These are phyloP conservation scores for Pelagia noctiluca DNA, from an alignment of 30 jellyfish, hydroid and myxozoan genomes.

Conservation along the genomic window DNA sequence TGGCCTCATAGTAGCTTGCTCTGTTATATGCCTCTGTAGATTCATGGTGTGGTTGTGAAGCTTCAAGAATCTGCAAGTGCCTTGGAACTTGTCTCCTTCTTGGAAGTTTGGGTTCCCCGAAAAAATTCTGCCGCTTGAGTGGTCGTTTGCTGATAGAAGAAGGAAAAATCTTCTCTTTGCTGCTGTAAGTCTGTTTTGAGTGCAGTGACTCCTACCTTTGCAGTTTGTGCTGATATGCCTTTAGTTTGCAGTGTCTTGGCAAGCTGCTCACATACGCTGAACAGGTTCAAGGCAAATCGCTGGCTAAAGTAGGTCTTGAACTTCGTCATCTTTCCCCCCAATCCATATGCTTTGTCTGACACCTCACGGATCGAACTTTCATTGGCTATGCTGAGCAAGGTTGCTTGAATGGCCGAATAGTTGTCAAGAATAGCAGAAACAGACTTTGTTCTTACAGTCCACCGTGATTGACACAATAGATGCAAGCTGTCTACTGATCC, in stretches of 20 bases:
- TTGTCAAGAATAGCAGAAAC: slow-evolving; percentile 10
- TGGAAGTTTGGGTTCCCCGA: slow-evolving; percentile 36
- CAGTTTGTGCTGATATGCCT: slow-evolving; percentile 17
- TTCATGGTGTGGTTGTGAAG: slow-evolving; percentile 13
- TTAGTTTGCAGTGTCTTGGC: slow-evolving; percentile 22
- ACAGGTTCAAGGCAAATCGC: slow-evolving; percentile 1
- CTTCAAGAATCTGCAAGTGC: slow-evolving; percentile 24
- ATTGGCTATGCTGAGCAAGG: slow-evolving; percentile 25
- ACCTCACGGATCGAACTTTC: slow-evolving; percentile 17
- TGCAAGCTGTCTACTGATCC: slow-evolving; percentile 14
- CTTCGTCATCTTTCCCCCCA: slow-evolving; percentile 13
- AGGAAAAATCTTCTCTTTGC: slow-evolving; percentile 27
- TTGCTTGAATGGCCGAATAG: slow-evolving; percentile 23
- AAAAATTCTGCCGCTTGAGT: slow-evolving; percentile 13
- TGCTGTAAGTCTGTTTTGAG: slow-evolving; percentile 34
- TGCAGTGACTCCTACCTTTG: slow-evolving; percentile 35
- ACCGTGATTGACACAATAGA: slow-evolving; percentile 21
- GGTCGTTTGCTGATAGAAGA: slow-evolving; percentile 13
- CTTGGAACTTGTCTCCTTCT: slow-evolving; percentile 28
- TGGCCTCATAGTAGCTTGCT: slow-evolving; percentile 19
- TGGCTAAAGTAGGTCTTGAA: slow-evolving; percentile 14
- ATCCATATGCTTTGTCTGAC: slow-evolving; percentile 20
- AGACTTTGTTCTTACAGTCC: slow-evolving; percentile 17
- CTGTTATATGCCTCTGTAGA: slow-evolving; percentile 20
- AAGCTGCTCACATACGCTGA: slow-evolving; percentile 44